A percentile compares a stretch with the other conserved stretches of the same genome.
Conservation (phyloP, 2,888 invertebrate species). For the Augochlorella aurata region DNA sequence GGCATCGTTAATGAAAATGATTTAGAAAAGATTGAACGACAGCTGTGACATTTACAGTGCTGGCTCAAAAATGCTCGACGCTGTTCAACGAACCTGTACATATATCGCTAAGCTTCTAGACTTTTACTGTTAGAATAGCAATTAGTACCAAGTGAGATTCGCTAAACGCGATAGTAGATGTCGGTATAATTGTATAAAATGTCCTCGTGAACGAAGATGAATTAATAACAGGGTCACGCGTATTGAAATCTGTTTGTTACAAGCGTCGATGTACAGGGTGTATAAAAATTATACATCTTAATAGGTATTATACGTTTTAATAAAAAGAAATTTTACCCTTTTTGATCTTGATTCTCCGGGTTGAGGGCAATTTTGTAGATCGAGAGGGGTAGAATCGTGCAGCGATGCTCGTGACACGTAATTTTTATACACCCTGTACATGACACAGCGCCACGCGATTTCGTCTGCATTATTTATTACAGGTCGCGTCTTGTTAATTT, state of each 20-base stretch:
- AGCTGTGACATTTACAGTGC: no score
- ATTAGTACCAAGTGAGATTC: slow-evolving; percentile 17
- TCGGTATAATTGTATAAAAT: not conserved
- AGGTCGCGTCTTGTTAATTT: not conserved
- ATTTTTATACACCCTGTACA: no score
- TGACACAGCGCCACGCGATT: not conserved
- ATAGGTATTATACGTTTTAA: no score
- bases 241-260: not conserved
- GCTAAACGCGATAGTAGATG: slow-evolving; percentile 1
- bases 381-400: no score
- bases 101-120: not conserved
- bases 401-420: no score
- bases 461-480: slow-evolving; percentile 19
- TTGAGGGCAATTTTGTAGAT: no score
- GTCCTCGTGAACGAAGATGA: not conserved
- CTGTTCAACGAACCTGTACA: not conserved
- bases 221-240: not conserved
- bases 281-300: no score
- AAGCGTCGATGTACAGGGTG: not conserved
- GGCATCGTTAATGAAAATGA: no score
- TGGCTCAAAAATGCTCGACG: not conserved
- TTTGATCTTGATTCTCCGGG: no score
- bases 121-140: not conserved
- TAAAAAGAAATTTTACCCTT: no score
- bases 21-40: no score